Evolutionary conservation across 2,797 vertebrate species (phyloP).

Genomic region (Staurois parvus): DNA sequence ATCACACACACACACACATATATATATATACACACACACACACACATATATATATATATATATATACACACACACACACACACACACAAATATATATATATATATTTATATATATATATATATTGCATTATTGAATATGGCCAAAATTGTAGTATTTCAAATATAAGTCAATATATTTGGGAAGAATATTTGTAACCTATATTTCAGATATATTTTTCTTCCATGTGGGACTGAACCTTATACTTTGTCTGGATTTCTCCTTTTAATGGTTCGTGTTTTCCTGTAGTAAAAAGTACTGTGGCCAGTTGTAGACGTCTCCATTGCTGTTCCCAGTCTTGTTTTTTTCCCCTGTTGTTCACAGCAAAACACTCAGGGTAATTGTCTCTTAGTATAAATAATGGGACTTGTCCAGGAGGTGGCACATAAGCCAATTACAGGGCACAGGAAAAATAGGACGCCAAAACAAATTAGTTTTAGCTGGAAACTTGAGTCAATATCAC

Average conservation of each 20-base stretch:
- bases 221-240: neutral
- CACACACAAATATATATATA: no score
- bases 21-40: no score
- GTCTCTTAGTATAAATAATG: conserved; percentile 61
- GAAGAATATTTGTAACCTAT: no score
- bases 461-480: conserved; percentile 60
- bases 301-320: neutral
- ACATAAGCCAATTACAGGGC: conserved; percentile 54
- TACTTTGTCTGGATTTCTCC: neutral
- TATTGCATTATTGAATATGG: no score
- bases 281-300: neutral
- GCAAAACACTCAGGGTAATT: conserved; percentile 55
- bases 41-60: no score
- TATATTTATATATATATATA: no score
- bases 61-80: no score
- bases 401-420: conserved; percentile 44
- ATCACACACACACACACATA: no score
- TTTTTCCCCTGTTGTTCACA: conserved; percentile 27
- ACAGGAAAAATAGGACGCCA: conserved; percentile 54
- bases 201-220: no score
- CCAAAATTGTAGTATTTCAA: no score
- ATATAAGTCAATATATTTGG: no score
- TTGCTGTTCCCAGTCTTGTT: neutral
- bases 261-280: neutral
- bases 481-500: conserved; percentile 54